These are phyloP conservation scores for Bactericera cockerelli DNA, from an alignment of 1,140 invertebrate species.

Conservation along the genomic window DNA sequence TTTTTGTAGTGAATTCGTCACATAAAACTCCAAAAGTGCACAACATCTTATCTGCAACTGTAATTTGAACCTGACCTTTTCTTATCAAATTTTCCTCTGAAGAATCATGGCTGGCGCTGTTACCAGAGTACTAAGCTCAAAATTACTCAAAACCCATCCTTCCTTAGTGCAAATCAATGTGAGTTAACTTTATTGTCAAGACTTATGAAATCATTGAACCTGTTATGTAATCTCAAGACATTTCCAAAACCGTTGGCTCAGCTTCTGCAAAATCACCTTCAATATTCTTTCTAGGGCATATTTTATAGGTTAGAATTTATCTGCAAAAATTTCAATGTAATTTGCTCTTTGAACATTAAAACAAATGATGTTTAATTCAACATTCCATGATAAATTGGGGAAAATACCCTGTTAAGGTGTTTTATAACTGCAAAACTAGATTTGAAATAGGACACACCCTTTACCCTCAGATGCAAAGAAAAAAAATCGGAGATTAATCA, in stretches of 20 bases:
- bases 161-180: slow-evolving; percentile 5
- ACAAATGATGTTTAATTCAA: background rate
- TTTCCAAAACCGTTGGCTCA: no score
- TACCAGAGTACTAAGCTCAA: slow-evolving; percentile 1
- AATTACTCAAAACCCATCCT: slow-evolving; percentile 4
- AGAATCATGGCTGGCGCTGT: slow-evolving; percentile 3
- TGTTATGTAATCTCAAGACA: no score
- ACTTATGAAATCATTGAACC: no score
- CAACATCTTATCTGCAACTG: background rate
- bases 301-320: background rate
- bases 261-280: no score
- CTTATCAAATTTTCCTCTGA: background rate
- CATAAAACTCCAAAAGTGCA: background rate
- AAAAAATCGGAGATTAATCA: no score
- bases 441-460: no score
- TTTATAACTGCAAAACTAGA: no score
- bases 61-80: background rate
- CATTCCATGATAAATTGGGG: no score
- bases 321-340: background rate
- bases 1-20: background rate
- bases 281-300: no score
- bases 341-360: background rate
- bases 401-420: no score
- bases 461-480: no score
- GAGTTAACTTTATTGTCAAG: background rate